A percentile compares a stretch with the other conserved stretches of the same genome.
phyloP scores from a whole-genome alignment of 2,797 vertebrate genomes.

The Momotus momota region DNA sequence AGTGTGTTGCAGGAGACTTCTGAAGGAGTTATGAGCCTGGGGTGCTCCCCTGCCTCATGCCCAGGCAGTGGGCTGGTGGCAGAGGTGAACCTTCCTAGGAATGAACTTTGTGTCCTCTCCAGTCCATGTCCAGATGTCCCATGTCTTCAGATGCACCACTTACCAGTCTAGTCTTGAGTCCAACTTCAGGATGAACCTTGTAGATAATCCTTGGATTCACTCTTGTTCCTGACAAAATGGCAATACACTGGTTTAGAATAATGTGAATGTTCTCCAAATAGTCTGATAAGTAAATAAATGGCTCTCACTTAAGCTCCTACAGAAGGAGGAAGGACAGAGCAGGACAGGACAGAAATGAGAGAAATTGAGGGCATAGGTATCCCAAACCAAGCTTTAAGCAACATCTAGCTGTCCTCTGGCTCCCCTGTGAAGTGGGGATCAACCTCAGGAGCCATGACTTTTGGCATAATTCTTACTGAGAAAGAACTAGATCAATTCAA shows the following conservation, averaged over 20 bases:
- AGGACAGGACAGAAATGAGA: background rate
- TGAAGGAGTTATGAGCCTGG: fast-evolving
- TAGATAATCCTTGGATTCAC: background rate
- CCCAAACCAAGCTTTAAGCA: background rate
- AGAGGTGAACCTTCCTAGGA: background rate
- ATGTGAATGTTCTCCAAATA: background rate
- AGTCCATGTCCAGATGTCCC: background rate
- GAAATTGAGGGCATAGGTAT: fast-evolving
- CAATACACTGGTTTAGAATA: background rate
- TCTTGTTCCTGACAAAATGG: background rate
- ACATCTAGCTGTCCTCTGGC: background rate
- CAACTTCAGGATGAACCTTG: background rate
- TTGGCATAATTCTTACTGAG: background rate
- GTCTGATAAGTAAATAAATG: background rate
- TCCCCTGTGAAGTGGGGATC: background rate
- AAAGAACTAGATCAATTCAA: constrained; percentile 20
- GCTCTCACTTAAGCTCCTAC: background rate
- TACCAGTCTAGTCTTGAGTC: background rate
- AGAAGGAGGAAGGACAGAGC: background rate
- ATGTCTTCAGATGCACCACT: background rate
- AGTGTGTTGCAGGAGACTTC: background rate
- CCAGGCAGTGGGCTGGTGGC: background rate
- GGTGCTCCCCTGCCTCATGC: background rate
- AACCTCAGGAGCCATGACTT: background rate
- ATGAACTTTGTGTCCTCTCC: fast-evolving